Conservation (phyloP, 2,113 vertebrate genomes). For the Saccopteryx leptura region DNA sequence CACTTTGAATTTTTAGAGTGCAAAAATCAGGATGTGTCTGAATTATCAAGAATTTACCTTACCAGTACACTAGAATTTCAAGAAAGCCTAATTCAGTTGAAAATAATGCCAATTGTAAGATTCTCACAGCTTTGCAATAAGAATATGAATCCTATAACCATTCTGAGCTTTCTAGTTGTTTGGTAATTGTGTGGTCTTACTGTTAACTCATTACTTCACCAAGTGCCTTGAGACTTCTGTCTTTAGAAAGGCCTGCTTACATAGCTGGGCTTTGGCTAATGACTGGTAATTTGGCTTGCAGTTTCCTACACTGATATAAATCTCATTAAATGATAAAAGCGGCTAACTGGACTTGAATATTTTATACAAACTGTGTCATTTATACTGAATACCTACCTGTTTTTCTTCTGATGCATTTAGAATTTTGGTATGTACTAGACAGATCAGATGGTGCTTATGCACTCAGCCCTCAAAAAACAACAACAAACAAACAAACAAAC, state of each 20-base stretch:
- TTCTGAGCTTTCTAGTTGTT: not conserved
- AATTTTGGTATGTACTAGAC: not conserved
- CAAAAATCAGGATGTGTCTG: not conserved
- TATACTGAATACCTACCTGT: not conserved
- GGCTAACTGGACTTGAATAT: not conserved
- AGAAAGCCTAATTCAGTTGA: not conserved
- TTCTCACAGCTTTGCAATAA: not conserved
- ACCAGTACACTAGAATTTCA: not conserved
- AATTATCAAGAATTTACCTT: not conserved
- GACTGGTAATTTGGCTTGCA: not conserved
- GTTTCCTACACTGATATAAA: not conserved
- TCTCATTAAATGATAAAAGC: not conserved
- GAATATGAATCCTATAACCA: not conserved
- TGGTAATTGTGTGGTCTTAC: not conserved
- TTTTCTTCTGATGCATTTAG: not conserved
- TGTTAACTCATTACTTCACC: not conserved
- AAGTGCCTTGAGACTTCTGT: not conserved
- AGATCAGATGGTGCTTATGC: not conserved
- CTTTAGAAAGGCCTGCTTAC: not conserved
- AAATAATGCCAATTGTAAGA: slow-evolving; percentile 26
- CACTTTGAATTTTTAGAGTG: slow-evolving; percentile 11
- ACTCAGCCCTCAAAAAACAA: not conserved
- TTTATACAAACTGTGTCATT: not conserved
- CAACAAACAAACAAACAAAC: no score
- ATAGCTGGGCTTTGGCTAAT: not conserved